Evolutionary conservation across 2,113 vertebrate genomes (phyloP).

Genomic region (Rhinogobius similis): DNA sequence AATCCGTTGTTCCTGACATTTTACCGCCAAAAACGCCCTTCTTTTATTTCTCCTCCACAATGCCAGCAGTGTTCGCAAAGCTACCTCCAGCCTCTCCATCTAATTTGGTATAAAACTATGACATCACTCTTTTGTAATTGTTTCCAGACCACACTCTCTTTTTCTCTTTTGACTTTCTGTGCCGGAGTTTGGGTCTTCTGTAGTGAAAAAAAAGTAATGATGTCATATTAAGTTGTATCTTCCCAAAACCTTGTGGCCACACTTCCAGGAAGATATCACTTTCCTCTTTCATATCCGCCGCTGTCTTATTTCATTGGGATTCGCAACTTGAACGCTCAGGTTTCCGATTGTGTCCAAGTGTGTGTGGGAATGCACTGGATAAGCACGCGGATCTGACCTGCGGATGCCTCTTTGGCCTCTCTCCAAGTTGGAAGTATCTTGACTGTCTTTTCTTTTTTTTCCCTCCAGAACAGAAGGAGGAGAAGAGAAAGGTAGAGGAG

Average conservation of each 20-base stretch:
- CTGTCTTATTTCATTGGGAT: constrained; percentile 36
- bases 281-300: constrained; percentile 31
- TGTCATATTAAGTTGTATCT: constrained; percentile 53
- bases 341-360: constrained; percentile 21
- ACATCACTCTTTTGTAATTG: constrained; percentile 75
- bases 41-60: constrained; percentile 24
- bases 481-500: constrained; percentile 18
- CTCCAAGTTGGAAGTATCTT: constrained; percentile 25
- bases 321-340: constrained; percentile 5
- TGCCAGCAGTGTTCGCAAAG: constrained; percentile 57
- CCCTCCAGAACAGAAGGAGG: constrained; percentile 15
- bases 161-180: constrained; percentile 71
- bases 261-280: constrained; percentile 60
- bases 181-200: constrained; percentile 42
- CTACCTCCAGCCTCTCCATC: constrained; percentile 49
- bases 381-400: constrained; percentile 40
- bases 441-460: constrained; percentile 15
- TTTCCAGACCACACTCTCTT: constrained; percentile 72
- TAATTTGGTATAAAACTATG: constrained; percentile 71
- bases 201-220: constrained; percentile 42
- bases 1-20: constrained; percentile 53
- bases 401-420: constrained; percentile 32
- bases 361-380: constrained; percentile 42
- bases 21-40: constrained; percentile 26
- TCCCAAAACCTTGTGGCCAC: constrained; percentile 43